These are phyloP conservation scores for Rousettus leschenaultii DNA, from an alignment of 2,113 vertebrate genomes.

Conservation along the genomic window DNA sequence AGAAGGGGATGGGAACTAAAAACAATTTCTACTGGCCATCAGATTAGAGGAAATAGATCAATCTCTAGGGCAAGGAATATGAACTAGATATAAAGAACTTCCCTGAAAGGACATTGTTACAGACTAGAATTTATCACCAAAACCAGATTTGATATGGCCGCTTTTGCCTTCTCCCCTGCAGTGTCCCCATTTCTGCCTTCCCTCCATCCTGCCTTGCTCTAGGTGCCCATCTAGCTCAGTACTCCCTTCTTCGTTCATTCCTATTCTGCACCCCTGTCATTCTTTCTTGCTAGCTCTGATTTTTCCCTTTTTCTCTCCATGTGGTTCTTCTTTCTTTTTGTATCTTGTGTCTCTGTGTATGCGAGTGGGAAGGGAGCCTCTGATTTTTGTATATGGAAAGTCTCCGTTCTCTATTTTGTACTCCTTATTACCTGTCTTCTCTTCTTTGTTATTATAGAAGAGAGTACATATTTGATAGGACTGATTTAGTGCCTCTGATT, in stretches of 20 bases:
- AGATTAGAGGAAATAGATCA: background rate
- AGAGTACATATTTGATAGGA: background rate
- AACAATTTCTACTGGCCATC: background rate
- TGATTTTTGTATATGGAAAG: background rate
- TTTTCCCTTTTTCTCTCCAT: background rate
- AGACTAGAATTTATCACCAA: background rate
- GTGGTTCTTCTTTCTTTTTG: background rate
- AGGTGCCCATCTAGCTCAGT: background rate
- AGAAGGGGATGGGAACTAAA: background rate
- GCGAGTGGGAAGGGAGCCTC: background rate
- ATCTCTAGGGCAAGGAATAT: background rate
- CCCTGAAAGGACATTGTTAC: background rate
- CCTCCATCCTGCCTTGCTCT: background rate
- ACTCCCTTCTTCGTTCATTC: background rate
- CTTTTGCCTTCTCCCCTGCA: background rate
- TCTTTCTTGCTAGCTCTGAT: background rate
- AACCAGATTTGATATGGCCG: background rate
- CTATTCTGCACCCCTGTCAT: background rate
- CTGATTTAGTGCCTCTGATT: background rate
- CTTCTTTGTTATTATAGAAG: background rate
- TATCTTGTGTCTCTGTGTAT: background rate
- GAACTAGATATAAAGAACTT: background rate
- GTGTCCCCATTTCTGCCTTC: background rate
- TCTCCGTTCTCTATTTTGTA: background rate
- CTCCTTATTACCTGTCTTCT: background rate